Evolutionary conservation across 2,888 invertebrate species (phyloP).

Genomic region (Synanthedon vespiformis): DNA sequence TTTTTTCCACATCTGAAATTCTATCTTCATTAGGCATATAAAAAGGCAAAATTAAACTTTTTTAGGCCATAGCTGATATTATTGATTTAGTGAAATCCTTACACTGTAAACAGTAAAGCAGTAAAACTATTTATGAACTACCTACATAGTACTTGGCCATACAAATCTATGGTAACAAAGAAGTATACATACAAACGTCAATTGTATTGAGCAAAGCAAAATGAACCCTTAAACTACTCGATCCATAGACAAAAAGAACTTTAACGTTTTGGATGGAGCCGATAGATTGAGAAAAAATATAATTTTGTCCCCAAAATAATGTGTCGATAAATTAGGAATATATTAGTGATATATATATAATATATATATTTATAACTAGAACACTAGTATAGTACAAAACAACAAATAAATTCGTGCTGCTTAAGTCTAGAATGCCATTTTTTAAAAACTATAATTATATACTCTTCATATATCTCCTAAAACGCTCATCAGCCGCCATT

Average conservation of each 20-base stretch:
- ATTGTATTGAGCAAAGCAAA: conserved; percentile 50
- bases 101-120: conserved; percentile 52
- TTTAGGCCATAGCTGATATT: conserved; percentile 38
- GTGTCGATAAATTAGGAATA: conserved; percentile 38
- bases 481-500: background rate
- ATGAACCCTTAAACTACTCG: background rate
- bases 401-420: conserved; percentile 70
- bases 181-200: conserved; percentile 28
- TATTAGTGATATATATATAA: conserved; percentile 40
- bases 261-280: conserved; percentile 40
- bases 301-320: conserved; percentile 24
- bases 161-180: conserved; percentile 64
- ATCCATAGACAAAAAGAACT: conserved; percentile 6
- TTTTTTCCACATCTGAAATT: too few species aligned
- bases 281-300: conserved; percentile 19
- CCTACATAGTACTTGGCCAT: conserved; percentile 62
- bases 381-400: conserved; percentile 56
- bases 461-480: conserved; percentile 13
- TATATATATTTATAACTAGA: conserved; percentile 34
- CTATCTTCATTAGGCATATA: background rate
- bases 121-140: conserved; percentile 46
- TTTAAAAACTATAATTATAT: conserved; percentile 27
- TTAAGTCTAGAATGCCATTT: conserved; percentile 58
- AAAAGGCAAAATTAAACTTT: conserved; percentile 8
- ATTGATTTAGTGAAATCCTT: conserved; percentile 25